Conservation (phyloP, 2,888 invertebrate genomes). For the Alloscopus bannaensis region DNA sequence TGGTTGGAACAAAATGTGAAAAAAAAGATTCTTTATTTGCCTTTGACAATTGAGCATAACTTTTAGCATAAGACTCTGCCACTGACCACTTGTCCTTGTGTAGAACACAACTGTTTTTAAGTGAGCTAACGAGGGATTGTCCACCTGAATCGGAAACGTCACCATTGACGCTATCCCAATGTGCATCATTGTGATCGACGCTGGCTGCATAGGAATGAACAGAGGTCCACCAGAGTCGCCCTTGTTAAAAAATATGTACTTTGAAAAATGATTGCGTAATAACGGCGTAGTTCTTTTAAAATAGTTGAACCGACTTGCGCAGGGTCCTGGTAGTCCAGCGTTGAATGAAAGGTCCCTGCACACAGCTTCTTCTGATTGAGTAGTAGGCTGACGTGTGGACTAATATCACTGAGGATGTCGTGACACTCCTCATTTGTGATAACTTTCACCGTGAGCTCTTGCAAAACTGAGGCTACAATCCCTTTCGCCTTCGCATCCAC, state of each 20-base stretch:
- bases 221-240: slow-evolving; percentile 28
- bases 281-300: no score
- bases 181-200: slow-evolving; percentile 14
- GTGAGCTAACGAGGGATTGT: not conserved
- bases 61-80: not conserved
- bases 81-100: slow-evolving; percentile 22
- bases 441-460: slow-evolving; percentile 29
- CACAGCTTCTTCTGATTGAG: slow-evolving; percentile 15
- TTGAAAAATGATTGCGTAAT: no score
- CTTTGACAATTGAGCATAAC: not conserved
- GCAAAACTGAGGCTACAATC: slow-evolving; percentile 6
- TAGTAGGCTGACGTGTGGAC: no score
- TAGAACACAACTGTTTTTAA: slow-evolving; percentile 16
- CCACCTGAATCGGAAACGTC: not conserved
- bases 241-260: no score
- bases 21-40: not conserved
- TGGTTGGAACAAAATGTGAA: no score
- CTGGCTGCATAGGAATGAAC: slow-evolving; percentile 13
- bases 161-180: slow-evolving; percentile 20
- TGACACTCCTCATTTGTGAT: slow-evolving; percentile 21
- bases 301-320: slow-evolving; percentile 34
- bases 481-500: not conserved
- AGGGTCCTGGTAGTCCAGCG: slow-evolving; percentile 31
- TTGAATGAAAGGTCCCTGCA: slow-evolving; percentile 23
- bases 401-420: not conserved